phyloP scores from a whole-genome alignment of 2,797 vertebrate genomes.

The Oreortyx pictus region DNA sequence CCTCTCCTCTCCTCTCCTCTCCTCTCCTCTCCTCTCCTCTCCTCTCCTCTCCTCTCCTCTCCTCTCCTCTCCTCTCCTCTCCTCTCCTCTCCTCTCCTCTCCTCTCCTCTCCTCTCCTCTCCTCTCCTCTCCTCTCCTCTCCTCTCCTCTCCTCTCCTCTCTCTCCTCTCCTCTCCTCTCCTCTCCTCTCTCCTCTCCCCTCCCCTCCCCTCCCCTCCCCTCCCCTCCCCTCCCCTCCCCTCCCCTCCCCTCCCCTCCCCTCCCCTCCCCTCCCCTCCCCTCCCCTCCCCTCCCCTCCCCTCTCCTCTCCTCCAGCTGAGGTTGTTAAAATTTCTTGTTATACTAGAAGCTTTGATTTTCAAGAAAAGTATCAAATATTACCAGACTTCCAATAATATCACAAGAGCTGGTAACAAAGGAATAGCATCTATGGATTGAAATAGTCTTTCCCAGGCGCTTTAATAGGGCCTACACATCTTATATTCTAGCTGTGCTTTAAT shows the following conservation, averaged over 20 bases:
- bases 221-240: no score
- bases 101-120: no score
- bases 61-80: neutral
- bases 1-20: neutral
- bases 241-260: no score
- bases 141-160: no score
- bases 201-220: no score
- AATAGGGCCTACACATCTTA: constrained; percentile 24
- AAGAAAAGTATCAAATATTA: neutral
- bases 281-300: no score
- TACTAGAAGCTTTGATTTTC: neutral
- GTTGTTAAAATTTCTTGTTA: neutral
- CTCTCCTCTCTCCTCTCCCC: no score
- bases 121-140: no score
- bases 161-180: no score
- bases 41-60: neutral
- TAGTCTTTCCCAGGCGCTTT: constrained; percentile 40
- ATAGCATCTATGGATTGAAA: neutral
- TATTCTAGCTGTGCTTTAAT: constrained; percentile 43
- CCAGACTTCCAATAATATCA: neutral
- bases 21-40: no score
- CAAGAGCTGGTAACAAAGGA: neutral
- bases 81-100: neutral
- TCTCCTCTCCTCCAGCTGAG: no score
- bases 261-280: no score